phyloP scores from a whole-genome alignment of 2,797 vertebrate genomes.

The Mareca strepera region DNA sequence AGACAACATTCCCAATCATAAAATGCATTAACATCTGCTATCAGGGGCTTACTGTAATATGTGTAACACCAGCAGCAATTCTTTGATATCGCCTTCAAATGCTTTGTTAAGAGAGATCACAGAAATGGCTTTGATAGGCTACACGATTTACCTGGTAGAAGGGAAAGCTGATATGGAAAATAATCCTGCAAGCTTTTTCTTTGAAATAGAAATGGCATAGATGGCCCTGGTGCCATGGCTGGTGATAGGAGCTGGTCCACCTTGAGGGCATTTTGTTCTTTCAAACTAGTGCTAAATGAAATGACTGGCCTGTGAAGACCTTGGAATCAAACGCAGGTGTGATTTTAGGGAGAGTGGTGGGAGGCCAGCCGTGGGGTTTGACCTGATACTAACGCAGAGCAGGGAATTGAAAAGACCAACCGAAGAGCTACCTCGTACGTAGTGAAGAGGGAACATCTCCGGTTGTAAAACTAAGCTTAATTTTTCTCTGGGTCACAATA shows the following conservation, averaged over 20 bases:
- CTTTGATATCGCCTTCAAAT: constrained; percentile 71
- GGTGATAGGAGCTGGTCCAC: background rate
- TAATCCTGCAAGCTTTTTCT: constrained; percentile 41
- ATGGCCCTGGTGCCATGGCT: background rate
- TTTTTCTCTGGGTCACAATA: background rate
- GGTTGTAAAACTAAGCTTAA: background rate
- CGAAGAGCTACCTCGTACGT: background rate
- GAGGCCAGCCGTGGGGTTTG: background rate
- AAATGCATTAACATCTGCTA: constrained; percentile 68
- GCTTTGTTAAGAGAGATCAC: constrained; percentile 53
- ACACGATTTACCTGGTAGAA: constrained; percentile 52
- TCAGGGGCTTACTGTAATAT: constrained; percentile 69
- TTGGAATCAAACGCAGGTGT: background rate
- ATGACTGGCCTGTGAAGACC: background rate
- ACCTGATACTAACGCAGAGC: background rate
- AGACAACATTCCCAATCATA: constrained; percentile 56
- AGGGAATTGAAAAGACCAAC: background rate
- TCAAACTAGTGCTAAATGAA: constrained; percentile 13
- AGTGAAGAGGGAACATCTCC: background rate
- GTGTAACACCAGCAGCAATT: constrained; percentile 58
- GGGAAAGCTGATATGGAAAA: constrained; percentile 56
- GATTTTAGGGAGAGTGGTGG: background rate
- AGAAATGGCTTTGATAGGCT: constrained; percentile 66
- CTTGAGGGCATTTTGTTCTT: constrained; percentile 25
- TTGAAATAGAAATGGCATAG: background rate